A percentile compares a stretch with the other conserved stretches of the same genome.
phyloP scores from a whole-genome alignment of 2,888 invertebrate genomes.

The Diloba caeruleocephala region DNA sequence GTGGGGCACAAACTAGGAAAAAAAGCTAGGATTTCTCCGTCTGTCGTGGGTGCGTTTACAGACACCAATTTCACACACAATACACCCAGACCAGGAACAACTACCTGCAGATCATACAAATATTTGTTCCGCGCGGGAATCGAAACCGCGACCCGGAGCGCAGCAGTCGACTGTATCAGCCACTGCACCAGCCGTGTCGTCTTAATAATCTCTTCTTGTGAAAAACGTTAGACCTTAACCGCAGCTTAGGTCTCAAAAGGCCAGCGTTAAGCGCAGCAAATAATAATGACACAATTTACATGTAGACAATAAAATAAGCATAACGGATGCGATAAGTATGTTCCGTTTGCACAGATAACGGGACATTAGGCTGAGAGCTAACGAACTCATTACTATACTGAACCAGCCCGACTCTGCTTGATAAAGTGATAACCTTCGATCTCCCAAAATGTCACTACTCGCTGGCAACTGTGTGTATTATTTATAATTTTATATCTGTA shows the following conservation, averaged over 20 bases:
- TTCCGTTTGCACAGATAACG: constrained; percentile 81
- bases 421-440: constrained; percentile 79
- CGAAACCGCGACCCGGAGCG: too few species aligned
- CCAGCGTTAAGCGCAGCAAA: constrained; percentile 42
- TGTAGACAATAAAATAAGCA: constrained; percentile 46
- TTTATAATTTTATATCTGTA: constrained; percentile 12
- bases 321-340: constrained; percentile 81
- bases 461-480: constrained; percentile 50
- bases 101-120: too few species aligned
- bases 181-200: too few species aligned
- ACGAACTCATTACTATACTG: constrained; percentile 71
- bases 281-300: constrained; percentile 56
- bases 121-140: too few species aligned
- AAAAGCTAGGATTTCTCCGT: too few species aligned
- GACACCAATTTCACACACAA: too few species aligned
- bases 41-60: too few species aligned
- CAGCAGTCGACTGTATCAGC: too few species aligned
- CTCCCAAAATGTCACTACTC: constrained; percentile 59
- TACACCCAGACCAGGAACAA: too few species aligned
- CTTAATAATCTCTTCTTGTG: too few species aligned
- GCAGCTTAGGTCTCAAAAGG: constrained; percentile 24
- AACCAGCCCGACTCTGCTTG: constrained; percentile 45
- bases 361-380: constrained; percentile 78
- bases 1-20: too few species aligned
- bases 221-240: neutral